phyloP scores from a whole-genome alignment of 1,140 invertebrate genomes.

The Drosophila littoralis region DNA sequence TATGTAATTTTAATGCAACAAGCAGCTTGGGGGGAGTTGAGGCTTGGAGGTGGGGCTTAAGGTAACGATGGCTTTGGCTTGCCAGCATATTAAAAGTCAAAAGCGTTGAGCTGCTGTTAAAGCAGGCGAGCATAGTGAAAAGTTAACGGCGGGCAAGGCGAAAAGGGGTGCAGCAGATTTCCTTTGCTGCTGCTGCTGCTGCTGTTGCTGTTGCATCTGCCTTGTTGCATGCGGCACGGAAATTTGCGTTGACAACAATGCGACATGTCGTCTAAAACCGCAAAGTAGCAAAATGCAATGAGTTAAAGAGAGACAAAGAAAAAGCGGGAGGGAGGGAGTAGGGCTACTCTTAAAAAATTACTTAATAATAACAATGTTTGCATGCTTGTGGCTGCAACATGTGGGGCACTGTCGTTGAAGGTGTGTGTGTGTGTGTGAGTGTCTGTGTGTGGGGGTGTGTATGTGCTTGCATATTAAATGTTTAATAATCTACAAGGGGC shows the following conservation, averaged over 20 bases:
- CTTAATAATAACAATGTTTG: constrained; percentile 70
- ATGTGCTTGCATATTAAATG: constrained; percentile 44
- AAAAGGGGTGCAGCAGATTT: constrained; percentile 18
- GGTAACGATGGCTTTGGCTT: constrained; percentile 51
- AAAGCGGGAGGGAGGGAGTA: background rate
- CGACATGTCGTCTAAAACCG: constrained; percentile 56
- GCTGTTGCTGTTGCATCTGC: constrained; percentile 16
- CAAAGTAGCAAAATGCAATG: constrained; percentile 48
- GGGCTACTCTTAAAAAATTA: constrained; percentile 52
- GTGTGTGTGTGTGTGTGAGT: too few species aligned
- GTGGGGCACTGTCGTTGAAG: background rate
- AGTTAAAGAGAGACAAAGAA: background rate
- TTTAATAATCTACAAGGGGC: constrained; percentile 33
- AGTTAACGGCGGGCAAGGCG: too few species aligned
- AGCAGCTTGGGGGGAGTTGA: background rate
- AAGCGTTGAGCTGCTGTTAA: constrained; percentile 65
- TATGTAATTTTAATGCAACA: constrained; percentile 74
- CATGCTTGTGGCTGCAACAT: constrained; percentile 30
- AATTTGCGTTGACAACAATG: constrained; percentile 75
- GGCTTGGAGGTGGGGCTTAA: constrained; percentile 17
- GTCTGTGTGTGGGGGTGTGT: background rate
- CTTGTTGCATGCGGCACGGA: constrained; percentile 71
- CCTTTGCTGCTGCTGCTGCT: constrained; percentile 18
- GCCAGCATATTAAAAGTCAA: constrained; percentile 80
- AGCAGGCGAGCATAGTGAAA: background rate